Percentiles rank a stretch among this genome's conserved stretches.
Evolutionary conservation across 2,113 vertebrate genomes (phyloP).

Genomic region (Natator depressus): DNA sequence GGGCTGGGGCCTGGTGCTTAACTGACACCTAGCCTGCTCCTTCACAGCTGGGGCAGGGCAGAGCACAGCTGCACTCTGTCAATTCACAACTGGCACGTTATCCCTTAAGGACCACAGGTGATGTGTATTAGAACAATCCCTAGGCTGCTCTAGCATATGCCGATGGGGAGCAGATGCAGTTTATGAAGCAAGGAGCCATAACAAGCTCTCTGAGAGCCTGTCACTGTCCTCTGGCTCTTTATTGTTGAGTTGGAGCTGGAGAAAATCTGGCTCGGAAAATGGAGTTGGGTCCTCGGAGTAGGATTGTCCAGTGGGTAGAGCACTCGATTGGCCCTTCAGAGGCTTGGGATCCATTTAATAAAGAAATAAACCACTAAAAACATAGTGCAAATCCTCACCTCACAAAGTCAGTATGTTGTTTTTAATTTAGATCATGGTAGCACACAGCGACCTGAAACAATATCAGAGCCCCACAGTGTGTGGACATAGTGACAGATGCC

Average conservation of each 20-base stretch:
- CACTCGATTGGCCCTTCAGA: no score
- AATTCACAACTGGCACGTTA: background rate
- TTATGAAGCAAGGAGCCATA: background rate
- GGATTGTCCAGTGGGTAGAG: background rate
- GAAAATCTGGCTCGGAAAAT: background rate
- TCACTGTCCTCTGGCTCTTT: background rate
- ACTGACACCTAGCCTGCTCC: background rate
- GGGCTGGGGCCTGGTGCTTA: background rate
- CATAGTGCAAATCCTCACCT: no score
- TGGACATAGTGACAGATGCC: background rate
- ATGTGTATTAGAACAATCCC: background rate
- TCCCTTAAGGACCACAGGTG: background rate
- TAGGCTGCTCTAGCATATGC: background rate
- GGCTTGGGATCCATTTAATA: no score
- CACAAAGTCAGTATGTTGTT: no score
- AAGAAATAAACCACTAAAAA: no score
- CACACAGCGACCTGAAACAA: no score
- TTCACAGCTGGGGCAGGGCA: background rate
- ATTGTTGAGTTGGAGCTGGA: background rate
- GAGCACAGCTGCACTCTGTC: background rate
- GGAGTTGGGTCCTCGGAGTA: background rate
- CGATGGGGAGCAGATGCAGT: background rate
- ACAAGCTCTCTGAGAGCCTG: background rate
- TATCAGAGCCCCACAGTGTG: no score
- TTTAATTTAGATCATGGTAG: no score